Base-by-base conservation (phyloP, 2,888 invertebrate species). In the Chesias legatella region DNA sequence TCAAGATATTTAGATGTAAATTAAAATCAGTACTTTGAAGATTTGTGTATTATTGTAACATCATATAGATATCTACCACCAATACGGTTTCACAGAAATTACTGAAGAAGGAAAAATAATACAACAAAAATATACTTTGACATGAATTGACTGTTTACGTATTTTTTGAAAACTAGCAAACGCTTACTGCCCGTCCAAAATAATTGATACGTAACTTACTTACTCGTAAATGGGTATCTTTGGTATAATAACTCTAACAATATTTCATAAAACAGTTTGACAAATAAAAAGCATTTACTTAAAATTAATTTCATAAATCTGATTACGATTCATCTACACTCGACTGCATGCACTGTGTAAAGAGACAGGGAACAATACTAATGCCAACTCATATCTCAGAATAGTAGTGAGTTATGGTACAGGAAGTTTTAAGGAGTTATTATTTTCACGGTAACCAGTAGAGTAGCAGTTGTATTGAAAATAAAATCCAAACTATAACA, bases 151-250 rank as follows among this genome's bases (percentile, higher is more conserved):
- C 28, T 28, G 27, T 22, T 7, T 13, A 35, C 22, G 13, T 17
- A 28, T 8, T 28, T 13, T 36, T 28, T 7, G 9, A 21, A 13
- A 17, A 38, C 10, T 22, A 17, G 10, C 13, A 20, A 29, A 45
- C 36, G 36, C 45, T 40, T 44, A 44, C 33, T 33, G 45, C 40
- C 45, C 45, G 45, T 29, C 40, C 25, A 36, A 36, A 45, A 36
- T 33, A 45, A 45, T 17, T 17, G 25, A 28, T 40, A 40, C 31
- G 21, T 44, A 40, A 40, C 30, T 33, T 37, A 21, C 29, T 38
- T 43, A n/a, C n/a, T n/a, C n/a, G n/a, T n/a, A n/a, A 45, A 21
- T 37, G 33, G 43, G 21, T 39, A 39, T 52, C 52, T 52, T 52
- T 52, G 52, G 52, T 44, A 49, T 49, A 36, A 25, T 38, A 35